phyloP scores from a whole-genome alignment of 2,797 vertebrate species.

The Acanthopagrus latus region DNA sequence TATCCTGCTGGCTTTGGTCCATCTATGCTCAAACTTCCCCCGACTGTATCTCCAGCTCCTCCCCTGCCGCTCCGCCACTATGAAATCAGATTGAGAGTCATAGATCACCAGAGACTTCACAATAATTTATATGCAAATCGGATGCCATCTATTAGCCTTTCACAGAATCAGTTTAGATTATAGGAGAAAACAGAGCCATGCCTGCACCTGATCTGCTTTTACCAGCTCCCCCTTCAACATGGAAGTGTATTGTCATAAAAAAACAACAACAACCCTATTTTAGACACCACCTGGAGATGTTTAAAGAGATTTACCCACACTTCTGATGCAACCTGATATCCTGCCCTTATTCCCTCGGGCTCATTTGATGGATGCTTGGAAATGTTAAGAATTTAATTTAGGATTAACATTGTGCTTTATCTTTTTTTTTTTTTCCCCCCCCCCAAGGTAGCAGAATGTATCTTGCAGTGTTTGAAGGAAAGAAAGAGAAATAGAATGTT shows the following conservation, averaged over 20 bases:
- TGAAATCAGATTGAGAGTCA: constrained; percentile 75
- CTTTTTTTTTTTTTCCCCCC: neutral
- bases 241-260: constrained; percentile 50
- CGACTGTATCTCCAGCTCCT: constrained; percentile 41
- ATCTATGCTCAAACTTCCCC: constrained; percentile 14
- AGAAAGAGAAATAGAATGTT: neutral
- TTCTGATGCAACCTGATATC: constrained; percentile 41
- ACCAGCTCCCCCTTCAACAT: constrained; percentile 36
- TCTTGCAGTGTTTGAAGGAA: neutral
- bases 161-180: constrained; percentile 80
- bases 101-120: constrained; percentile 81
- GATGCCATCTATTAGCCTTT: constrained; percentile 87
- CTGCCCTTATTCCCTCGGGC: constrained; percentile 22
- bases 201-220: constrained; percentile 74
- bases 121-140: constrained; percentile 87
- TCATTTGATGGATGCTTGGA: constrained; percentile 47
- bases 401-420: constrained; percentile 15
- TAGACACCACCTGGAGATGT: constrained; percentile 61
- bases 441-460: neutral
- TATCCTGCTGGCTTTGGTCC: constrained; percentile 13
- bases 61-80: constrained; percentile 51
- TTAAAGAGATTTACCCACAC: constrained; percentile 63
- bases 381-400: constrained; percentile 36
- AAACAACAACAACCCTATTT: constrained; percentile 9
- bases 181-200: constrained; percentile 73